Evolutionary conservation across 2,113 vertebrate genomes (phyloP).

Genomic region (Brienomyrus longianalis): DNA sequence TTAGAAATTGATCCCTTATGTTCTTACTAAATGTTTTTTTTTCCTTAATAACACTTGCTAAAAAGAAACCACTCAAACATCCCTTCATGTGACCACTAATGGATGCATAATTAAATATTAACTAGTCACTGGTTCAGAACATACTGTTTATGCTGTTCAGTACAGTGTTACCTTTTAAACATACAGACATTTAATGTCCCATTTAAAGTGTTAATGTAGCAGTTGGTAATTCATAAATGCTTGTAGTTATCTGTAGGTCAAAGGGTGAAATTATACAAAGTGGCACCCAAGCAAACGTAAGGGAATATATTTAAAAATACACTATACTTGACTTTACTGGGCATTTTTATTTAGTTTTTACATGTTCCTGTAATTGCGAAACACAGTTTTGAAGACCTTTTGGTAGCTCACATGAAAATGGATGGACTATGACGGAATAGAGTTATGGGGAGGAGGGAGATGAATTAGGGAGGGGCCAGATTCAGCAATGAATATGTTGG

Average conservation of each 20-base stretch:
- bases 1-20: not conserved
- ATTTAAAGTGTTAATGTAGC: slow-evolving; percentile 1
- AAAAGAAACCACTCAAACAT: not conserved
- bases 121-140: slow-evolving; percentile 6
- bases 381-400: not conserved
- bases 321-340: not conserved
- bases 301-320: not conserved
- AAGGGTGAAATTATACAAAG: not conserved
- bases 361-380: not conserved
- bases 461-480: not conserved
- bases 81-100: not conserved
- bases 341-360: not conserved
- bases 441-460: not conserved
- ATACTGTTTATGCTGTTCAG: not conserved
- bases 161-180: slow-evolving; percentile 3
- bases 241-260: not conserved
- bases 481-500: not conserved
- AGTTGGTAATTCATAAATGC: not conserved
- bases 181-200: not conserved
- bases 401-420: not conserved
- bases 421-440: not conserved
- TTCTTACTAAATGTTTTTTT: not conserved
- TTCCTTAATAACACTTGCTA: not conserved
- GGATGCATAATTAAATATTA: not conserved
- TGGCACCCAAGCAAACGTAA: not conserved